Evolutionary conservation across 2,888 invertebrate genomes (phyloP).

Genomic region (Tetramorium bicarinatum): DNA sequence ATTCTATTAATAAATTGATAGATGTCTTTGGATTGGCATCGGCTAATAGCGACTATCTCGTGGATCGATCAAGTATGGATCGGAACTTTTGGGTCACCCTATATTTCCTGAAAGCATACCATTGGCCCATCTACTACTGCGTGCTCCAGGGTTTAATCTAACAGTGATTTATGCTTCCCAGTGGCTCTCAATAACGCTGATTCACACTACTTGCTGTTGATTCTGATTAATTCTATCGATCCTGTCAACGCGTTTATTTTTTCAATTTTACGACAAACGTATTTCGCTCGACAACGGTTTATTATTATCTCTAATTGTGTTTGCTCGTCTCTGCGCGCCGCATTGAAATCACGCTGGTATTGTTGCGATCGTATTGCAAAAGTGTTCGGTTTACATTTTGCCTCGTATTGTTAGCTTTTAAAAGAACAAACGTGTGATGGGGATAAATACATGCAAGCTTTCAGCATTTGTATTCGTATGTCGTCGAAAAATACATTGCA

Average conservation of each 20-base stretch:
- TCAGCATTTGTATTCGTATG: constrained; percentile 5
- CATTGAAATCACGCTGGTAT: constrained; percentile 40
- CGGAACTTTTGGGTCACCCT: constrained; percentile 83
- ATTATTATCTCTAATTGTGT: constrained; percentile 45
- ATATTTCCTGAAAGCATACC: constrained; percentile 82
- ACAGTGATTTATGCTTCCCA: constrained; percentile 84
- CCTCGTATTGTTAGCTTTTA: constrained; percentile 43
- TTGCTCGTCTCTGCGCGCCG: constrained; percentile 15
- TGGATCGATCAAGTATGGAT: constrained; percentile 74
- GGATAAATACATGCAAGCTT: constrained; percentile 29
- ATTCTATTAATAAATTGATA: constrained; percentile 42
- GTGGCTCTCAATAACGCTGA: constrained; percentile 78
- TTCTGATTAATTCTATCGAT: constrained; percentile 54
- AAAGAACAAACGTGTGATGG: constrained; percentile 18
- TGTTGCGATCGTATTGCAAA: constrained; percentile 36
- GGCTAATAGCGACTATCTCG: constrained; percentile 37
- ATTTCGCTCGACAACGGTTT: constrained; percentile 34
- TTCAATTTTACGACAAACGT: constrained; percentile 39
- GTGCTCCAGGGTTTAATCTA: constrained; percentile 84
- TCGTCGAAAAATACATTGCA: constrained; percentile 26
- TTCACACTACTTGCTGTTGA: constrained; percentile 46
- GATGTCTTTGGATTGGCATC: constrained; percentile 23
- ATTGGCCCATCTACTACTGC: constrained; percentile 75
- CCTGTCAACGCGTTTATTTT: constrained; percentile 45
- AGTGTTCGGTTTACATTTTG: constrained; percentile 40